A percentile compares a stretch with the other conserved stretches of the same genome.
phyloP scores from a whole-genome alignment of 1,140 invertebrate species.

The Drosophila pachea region DNA sequence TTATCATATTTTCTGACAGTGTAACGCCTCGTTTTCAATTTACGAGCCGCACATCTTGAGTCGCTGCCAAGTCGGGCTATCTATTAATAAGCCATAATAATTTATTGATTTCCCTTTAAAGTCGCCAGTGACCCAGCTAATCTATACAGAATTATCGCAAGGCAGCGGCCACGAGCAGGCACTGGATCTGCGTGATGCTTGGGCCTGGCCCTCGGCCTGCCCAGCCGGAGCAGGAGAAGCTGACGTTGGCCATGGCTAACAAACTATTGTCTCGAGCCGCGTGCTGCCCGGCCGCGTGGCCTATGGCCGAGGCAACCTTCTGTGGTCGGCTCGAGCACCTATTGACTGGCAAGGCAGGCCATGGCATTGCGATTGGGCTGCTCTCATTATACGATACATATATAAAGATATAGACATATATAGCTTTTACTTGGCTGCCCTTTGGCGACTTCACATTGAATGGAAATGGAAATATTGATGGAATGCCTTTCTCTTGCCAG shows the following conservation, averaged over 20 bases:
- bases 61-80: slow-evolving; percentile 27
- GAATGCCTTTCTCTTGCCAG: no score
- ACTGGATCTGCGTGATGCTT: slow-evolving; percentile 3
- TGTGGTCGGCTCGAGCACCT: slow-evolving; percentile 42
- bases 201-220: slow-evolving; percentile 7
- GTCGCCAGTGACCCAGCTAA: slow-evolving; percentile 67
- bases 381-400: slow-evolving; percentile 54
- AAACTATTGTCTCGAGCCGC: slow-evolving; percentile 53
- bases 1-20: slow-evolving; percentile 17
- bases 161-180: slow-evolving; percentile 1
- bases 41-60: slow-evolving; percentile 44
- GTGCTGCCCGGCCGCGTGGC: slow-evolving; percentile 26
- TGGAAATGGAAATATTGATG: no score
- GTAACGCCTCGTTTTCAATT: slow-evolving; percentile 53
- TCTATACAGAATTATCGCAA: slow-evolving; percentile 52
- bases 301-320: slow-evolving; percentile 43
- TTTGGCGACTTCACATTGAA: slow-evolving; percentile 34
- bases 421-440: slow-evolving; percentile 58
- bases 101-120: slow-evolving; percentile 71
- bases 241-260: slow-evolving; percentile 37
- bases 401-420: slow-evolving; percentile 22
- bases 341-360: slow-evolving; percentile 22
- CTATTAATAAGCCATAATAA: slow-evolving; percentile 73
- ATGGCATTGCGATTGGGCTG: slow-evolving; percentile 8
- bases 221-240: background rate